phyloP scores from a whole-genome alignment of 2,113 vertebrate genomes.

The Calyptomena viridis region DNA sequence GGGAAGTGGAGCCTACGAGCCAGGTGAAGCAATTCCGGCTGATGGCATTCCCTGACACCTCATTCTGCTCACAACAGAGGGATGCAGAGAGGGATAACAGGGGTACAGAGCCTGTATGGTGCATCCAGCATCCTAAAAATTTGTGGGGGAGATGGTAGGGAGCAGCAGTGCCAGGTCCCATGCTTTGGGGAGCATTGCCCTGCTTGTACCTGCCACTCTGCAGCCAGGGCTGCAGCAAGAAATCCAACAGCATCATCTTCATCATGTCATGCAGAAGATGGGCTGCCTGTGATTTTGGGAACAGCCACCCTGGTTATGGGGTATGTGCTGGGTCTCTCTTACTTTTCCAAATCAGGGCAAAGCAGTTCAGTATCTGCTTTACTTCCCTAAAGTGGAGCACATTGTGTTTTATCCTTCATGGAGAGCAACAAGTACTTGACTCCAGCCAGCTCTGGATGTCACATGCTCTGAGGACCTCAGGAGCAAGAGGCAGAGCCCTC shows the following conservation, averaged over 20 bases:
- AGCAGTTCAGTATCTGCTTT: not conserved
- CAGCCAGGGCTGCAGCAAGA: not conserved
- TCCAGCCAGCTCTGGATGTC: not conserved
- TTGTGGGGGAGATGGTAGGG: not conserved
- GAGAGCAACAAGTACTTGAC: not conserved
- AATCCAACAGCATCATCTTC: not conserved
- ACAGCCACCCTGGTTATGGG: not conserved
- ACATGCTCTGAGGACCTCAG: not conserved
- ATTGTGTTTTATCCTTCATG: not conserved
- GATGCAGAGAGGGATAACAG: not conserved
- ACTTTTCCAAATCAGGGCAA: not conserved
- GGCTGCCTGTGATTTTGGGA: not conserved
- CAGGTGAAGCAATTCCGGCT: not conserved
- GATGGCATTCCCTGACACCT: too few species aligned
- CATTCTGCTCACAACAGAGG: not conserved
- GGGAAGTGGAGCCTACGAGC: not conserved
- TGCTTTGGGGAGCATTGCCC: fast-evolving
- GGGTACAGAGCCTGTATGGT: fast-evolving
- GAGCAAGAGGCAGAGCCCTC: not conserved
- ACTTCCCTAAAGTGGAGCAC: not conserved
- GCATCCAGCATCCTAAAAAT: not conserved
- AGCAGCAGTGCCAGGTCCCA: not conserved
- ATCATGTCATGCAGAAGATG: fast-evolving
- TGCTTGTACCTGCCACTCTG: not conserved
- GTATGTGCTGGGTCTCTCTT: not conserved